Conservation (phyloP, 2,113 vertebrate species). For the Poecile atricapillus region DNA sequence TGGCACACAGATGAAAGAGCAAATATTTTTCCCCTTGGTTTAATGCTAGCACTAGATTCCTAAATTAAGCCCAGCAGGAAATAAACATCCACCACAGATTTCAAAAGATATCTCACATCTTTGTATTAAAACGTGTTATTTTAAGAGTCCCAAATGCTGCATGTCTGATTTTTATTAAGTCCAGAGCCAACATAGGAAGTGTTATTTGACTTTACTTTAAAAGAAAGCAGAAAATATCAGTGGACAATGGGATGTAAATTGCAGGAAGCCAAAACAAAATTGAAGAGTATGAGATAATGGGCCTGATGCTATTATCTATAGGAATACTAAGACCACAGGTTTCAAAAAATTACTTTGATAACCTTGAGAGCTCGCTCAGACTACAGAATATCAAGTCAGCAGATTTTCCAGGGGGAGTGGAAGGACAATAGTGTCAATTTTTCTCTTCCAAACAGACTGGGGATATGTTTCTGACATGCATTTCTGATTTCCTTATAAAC, state of each 20-base stretch:
- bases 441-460: not conserved
- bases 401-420: not conserved
- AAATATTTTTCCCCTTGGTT: slow-evolving; percentile 43
- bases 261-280: slow-evolving; percentile 69
- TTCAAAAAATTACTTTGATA: slow-evolving; percentile 34
- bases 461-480: not conserved
- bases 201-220: slow-evolving; percentile 54
- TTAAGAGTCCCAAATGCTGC: slow-evolving; percentile 48
- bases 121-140: slow-evolving; percentile 54
- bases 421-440: not conserved
- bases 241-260: slow-evolving; percentile 64
- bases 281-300: slow-evolving; percentile 57
- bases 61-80: slow-evolving; percentile 66
- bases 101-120: slow-evolving; percentile 61
- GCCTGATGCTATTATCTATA: slow-evolving; percentile 35
- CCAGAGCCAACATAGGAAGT: slow-evolving; percentile 26
- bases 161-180: slow-evolving; percentile 58
- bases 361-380: slow-evolving; percentile 42
- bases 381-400: not conserved
- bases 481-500: not conserved
- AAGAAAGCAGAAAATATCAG: slow-evolving; percentile 59
- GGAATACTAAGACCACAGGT: slow-evolving; percentile 22
- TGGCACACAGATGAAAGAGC: slow-evolving; percentile 44
- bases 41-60: slow-evolving; percentile 40
- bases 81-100: slow-evolving; percentile 51